Percentiles rank a stretch among this genome's conserved stretches.
Conservation (phyloP, 2,113 vertebrate genomes). For the Sprattus sprattus region DNA sequence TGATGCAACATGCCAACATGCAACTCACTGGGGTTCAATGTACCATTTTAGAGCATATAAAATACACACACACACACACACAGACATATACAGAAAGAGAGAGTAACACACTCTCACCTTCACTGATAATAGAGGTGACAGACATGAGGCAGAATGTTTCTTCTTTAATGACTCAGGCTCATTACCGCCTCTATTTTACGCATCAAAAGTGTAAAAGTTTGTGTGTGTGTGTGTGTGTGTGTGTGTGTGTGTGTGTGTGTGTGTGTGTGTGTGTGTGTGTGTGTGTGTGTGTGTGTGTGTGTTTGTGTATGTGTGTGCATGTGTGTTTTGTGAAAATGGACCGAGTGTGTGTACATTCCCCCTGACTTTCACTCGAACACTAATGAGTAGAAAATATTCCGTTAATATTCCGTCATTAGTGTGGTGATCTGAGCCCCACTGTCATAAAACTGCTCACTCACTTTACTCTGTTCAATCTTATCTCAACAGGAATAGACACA, state of each 20-base stretch:
- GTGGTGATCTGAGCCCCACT: not conserved
- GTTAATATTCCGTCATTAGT: not conserved
- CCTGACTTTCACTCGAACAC: not conserved
- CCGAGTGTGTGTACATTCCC: not conserved
- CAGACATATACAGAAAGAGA: not conserved
- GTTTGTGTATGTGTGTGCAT: not conserved
- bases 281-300: not conserved
- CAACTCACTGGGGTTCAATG: too few species aligned
- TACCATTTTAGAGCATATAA: not conserved
- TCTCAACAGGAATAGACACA: not conserved
- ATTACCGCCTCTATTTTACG: not conserved
- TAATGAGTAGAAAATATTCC: not conserved
- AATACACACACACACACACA: not conserved
- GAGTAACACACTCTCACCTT: not conserved
- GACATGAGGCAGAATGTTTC: not conserved
- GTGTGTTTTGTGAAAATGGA: not conserved
- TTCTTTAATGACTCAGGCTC: not conserved
- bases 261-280: not conserved
- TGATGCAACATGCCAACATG: not conserved
- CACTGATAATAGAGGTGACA: not conserved
- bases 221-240: not conserved
- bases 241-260: not conserved
- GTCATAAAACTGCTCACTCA: not conserved
- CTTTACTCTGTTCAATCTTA: not conserved
- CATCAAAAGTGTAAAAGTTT: not conserved